phyloP scores from a whole-genome alignment of 92 coral and sea anemone genomes.

The Parazoanthus atlanticus region DNA sequence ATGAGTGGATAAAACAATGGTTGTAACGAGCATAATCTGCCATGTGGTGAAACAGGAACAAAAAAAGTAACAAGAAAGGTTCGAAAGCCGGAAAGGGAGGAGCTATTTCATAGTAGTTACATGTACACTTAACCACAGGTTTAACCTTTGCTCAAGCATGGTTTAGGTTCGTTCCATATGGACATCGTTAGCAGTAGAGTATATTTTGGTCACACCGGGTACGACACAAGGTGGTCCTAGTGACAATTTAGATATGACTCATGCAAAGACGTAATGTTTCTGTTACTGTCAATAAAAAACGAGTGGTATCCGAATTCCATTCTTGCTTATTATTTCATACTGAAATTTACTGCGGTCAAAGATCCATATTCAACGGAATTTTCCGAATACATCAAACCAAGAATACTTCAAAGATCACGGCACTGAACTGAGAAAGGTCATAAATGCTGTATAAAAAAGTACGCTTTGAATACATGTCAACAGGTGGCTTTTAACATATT shows the following conservation, averaged over 20 bases:
- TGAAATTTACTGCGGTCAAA: background rate
- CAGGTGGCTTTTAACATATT: too few relatives aligned
- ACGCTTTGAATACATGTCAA: too few relatives aligned
- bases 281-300: background rate
- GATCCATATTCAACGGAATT: background rate
- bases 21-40: background rate
- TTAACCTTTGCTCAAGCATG: background rate
- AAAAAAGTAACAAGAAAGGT: background rate
- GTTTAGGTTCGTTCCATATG: conserved; percentile 12
- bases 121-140: conserved; percentile 5
- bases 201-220: background rate
- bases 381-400: background rate
- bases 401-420: background rate
- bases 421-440: too few relatives aligned
- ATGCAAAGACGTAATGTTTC: conserved; percentile 9
- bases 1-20: background rate
- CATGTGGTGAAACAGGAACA: background rate
- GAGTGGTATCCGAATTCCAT: background rate
- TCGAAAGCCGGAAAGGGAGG: conserved; percentile 18
- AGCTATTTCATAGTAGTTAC: background rate
- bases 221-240: background rate
- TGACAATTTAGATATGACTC: background rate
- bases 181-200: conserved; percentile 11
- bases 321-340: background rate
- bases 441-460: too few relatives aligned